Evolutionary conservation across 2,888 invertebrate genomes (phyloP), one percentile per base, ranked within the genome.

Genomic region (Antheraea yamamai): DNA sequence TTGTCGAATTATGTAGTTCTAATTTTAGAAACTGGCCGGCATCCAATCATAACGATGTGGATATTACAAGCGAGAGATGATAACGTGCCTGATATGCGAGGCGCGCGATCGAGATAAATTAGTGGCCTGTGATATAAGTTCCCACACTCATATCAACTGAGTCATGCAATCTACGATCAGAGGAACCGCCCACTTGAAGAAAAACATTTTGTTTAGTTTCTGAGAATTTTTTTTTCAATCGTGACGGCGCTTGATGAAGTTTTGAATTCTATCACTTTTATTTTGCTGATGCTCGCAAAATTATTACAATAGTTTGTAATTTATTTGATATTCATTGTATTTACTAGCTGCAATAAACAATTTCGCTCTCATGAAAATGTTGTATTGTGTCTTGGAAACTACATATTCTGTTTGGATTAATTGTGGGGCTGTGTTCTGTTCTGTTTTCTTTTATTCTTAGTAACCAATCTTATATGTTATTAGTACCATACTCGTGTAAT

Each of bases 141-240:
- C 92, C 89, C 91, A 92, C 91, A 91, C 87, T 88, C 90, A 85
- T 89, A 89, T 88, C 88, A 87, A 88, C 89, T 92, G 91, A 91
- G 85, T 91, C 91, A 91, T 85, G 85, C 88, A 86, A 91, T 89
- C 90, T 88, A 89, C 85, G 85, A 89, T 88, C 89, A 85, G 78
- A 81, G 85, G 86, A 83, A 85, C 89, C 92, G 89, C 92, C 92
- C 89, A 91, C 91, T 91, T 87, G 78, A 87, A 86, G 85, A 88
- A 87, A 82, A 81, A 79, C 64, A 66, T 87, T 88, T 85, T 88
- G 86, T 39, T 7, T 87, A 87, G 85, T 84, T 89, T 90, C 86
- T 82, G 80, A 86, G 89, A 89, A 89, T 81, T 81, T 77, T 80
- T 55, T 39, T 66, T 39, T n/a, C 16, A 70, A 3, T 35, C 35